A percentile compares a stretch with the other conserved stretches of the same genome.
phyloP scores from a whole-genome alignment of 1,140 invertebrate genomes.

The Caerostris darwini region DNA sequence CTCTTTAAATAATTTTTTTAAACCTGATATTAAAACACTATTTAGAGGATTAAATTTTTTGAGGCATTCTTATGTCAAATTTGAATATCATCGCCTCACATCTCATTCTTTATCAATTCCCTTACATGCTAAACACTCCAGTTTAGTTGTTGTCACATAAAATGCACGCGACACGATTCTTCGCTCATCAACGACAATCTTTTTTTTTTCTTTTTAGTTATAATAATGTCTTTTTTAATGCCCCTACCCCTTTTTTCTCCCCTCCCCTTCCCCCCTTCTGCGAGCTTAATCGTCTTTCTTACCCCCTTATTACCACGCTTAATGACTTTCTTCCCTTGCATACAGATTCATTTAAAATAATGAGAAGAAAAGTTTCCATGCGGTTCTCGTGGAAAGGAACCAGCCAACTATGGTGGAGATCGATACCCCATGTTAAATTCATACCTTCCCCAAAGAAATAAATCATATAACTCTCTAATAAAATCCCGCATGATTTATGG shows the following conservation, averaged over 20 bases:
- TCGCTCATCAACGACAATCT: background rate
- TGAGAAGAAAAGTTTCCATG: background rate
- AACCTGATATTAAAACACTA: too few species aligned
- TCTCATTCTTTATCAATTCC: background rate
- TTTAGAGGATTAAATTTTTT: background rate
- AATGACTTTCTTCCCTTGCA: constrained; percentile 1
- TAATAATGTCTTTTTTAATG: background rate
- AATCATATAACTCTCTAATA: too few species aligned
- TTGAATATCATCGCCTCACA: background rate
- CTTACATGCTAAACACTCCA: background rate
- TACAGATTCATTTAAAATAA: constrained; percentile 39
- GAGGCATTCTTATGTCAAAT: background rate
- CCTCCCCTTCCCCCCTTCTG: background rate
- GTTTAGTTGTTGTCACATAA: background rate
- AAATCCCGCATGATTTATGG: too few species aligned
- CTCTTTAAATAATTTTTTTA: too few species aligned
- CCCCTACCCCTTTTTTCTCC: background rate
- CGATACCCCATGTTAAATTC: too few species aligned
- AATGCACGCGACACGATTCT: background rate
- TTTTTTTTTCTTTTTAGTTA: background rate
- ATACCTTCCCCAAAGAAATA: too few species aligned
- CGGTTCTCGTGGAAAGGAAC: background rate
- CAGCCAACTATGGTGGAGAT: background rate
- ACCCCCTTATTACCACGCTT: constrained; percentile 24
- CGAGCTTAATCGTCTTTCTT: constrained; percentile 15